Evolutionary conservation across 2,113 vertebrate species (phyloP), one percentile per base, ranked within the genome.

Genomic region (Melanerpes formicivorus): DNA sequence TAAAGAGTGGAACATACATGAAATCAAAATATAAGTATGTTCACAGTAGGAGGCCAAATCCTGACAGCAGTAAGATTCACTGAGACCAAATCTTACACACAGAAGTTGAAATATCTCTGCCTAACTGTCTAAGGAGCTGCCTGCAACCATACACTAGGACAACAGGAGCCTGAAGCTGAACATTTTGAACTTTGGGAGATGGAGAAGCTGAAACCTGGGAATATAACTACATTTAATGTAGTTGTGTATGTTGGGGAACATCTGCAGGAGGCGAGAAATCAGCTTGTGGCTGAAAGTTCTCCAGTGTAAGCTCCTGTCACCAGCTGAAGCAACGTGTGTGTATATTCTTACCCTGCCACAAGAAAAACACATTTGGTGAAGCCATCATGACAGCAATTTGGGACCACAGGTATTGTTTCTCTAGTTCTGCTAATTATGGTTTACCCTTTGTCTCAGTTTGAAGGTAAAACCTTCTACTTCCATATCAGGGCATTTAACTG

Each of bases 21-120:
- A 55, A 50, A 50, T 10, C 26, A 29, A 27, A 46, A 29, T 1
- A 2, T 5, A 54, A 64, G 42, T 0, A 9, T 2, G 6, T 42
- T 50, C 59, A 44, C 37, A 77, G 21, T 3, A 8, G 50, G 52
- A 83, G 81, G 30, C 18, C 59, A 80, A 73, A 55, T 44, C 22
- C 82, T 21, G 34, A 11, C 34, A 58, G 56, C 64, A 69, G 11
- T 65, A 37, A 29, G 81, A 18, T 11, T 15, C 65, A 26, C n/a
- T 5, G 54, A 25, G 30, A 48, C 16, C 50, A 59, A 18, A 44
- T 67, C 60, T 54, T 4, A 11, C n/a, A 50, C 12, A 4, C 22
- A 11, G 34, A 23, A 29, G 7, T 1, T 54, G 60, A 55, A 85
- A 30, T 4, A 22, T 23, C 52, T 1, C 1, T 7, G 25, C 25